Evolutionary conservation across 2,888 invertebrate genomes (phyloP).

Genomic region (Lepidocyrtoides sp.): DNA sequence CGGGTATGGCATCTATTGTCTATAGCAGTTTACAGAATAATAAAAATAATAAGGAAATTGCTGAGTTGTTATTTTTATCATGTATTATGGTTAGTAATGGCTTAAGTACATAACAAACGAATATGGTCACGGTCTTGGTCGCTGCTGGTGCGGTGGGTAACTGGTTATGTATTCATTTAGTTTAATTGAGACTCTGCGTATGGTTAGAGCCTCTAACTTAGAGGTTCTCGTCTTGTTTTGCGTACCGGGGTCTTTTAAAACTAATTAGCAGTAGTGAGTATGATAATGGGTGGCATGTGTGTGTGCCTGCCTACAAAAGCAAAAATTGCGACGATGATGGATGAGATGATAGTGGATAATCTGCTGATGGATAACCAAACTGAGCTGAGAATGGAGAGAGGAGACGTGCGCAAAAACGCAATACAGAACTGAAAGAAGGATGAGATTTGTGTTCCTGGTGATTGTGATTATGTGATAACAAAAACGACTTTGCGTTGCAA

Average conservation of each 20-base stretch:
- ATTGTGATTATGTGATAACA: slow-evolving; percentile 5
- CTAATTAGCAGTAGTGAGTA: slow-evolving; percentile 30
- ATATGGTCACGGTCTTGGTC: too few species aligned
- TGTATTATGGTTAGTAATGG: neutral
- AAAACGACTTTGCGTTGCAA: slow-evolving; percentile 32
- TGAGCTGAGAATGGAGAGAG: slow-evolving; percentile 10
- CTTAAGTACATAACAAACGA: too few species aligned
- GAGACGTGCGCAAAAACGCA: neutral
- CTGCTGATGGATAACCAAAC: neutral
- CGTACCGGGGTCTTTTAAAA: slow-evolving; percentile 13
- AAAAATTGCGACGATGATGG: slow-evolving; percentile 34
- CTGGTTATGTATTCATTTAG: too few species aligned
- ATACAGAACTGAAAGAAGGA: neutral
- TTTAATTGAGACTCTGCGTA: too few species aligned
- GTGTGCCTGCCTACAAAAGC: slow-evolving; percentile 1
- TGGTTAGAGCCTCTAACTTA: neutral
- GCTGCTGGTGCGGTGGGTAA: neutral
- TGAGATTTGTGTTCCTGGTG: neutral
- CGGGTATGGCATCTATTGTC: too few species aligned
- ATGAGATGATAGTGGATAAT: slow-evolving; percentile 39
- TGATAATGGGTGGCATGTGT: slow-evolving; percentile 33
- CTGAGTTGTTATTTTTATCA: neutral
- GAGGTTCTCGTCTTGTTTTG: neutral
- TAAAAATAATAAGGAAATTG: slow-evolving; percentile 27
- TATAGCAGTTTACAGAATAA: too few species aligned